Evolutionary conservation across 2,888 invertebrate species (phyloP), one percentile per base, ranked within the genome.

Genomic region (Idaea dimidiata): DNA sequence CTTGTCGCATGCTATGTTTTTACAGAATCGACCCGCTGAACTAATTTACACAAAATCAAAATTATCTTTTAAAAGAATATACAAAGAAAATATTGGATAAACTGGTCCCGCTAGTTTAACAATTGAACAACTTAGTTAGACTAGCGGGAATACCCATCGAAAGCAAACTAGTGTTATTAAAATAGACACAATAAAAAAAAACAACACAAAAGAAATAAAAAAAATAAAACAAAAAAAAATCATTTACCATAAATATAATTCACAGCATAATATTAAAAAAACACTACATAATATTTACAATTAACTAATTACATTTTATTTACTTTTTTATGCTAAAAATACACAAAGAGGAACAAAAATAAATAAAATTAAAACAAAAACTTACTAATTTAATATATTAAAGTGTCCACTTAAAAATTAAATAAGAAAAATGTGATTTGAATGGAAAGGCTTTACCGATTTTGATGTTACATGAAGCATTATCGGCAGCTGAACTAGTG

Each of bases 211-310:
- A 8, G 1, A 10, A 43, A 43, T 0, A 3, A 43, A 43, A 7
- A 0, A 43, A 43, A 43, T 10, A 10, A 72, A 74, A 69, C 71
- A 65, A 54, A 75, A 74, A 73, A 76, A 72, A 75, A 76, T 73
- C 62, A 77, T 84, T 80, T 82, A 83, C 82, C 80, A 82, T 78
- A 80, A 68, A 76, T 83, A 82, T 84, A 83, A 81, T 82, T 79
- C 77, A 79, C 71, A 70, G 75, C 73, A 79, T 73, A 78, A 71
- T 70, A 77, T 76, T 73, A 76, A 76, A 74, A 72, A 72, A 43
- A 43, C 43, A 43, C 43, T 43, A 43, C 43, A 43, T 14, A 43
- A 43, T 43, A 43, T 43, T 43, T 43, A 43, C 43, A 43, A 43
- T 43, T 43, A 43, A 43, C 43, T 43, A 72, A 60, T 57, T 61